Conservation (phyloP, 1,140 invertebrate species). For the Camponotus pennsylvanicus region DNA sequence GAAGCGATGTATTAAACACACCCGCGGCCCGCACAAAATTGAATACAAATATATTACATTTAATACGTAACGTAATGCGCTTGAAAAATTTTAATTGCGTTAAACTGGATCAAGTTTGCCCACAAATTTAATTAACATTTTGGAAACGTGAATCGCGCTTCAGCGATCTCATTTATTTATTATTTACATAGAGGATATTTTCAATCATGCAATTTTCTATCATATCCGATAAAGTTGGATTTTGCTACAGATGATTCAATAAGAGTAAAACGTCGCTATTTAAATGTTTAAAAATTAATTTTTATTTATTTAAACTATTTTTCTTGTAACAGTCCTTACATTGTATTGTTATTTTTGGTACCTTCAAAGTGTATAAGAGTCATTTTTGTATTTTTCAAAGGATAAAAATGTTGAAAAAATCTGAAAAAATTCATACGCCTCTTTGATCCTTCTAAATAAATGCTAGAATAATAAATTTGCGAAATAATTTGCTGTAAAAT, state of each 20-base stretch:
- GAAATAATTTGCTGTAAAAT: too few species aligned
- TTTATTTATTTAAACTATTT: too few species aligned
- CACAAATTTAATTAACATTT: conserved; percentile 41
- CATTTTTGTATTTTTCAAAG: too few species aligned
- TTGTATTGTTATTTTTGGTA: too few species aligned
- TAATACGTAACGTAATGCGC: conserved; percentile 27
- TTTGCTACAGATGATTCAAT: neutral
- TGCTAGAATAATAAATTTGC: too few species aligned
- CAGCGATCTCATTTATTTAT: conserved; percentile 14
- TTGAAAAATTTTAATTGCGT: conserved; percentile 24
- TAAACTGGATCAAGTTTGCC: conserved; percentile 21
- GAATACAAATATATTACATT: conserved; percentile 37
- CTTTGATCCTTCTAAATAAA: too few species aligned
- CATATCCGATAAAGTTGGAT: neutral
- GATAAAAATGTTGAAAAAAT: too few species aligned
- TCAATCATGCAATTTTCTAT: neutral
- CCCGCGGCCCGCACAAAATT: conserved; percentile 23
- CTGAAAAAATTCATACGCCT: too few species aligned
- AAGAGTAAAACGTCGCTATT: neutral
- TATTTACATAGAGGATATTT: neutral
- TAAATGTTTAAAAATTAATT: neutral
- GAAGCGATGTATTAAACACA: conserved; percentile 35
- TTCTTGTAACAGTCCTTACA: neutral
- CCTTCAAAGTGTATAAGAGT: too few species aligned
- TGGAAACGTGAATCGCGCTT: neutral